phyloP scores from a whole-genome alignment of 35 echinoderm and acorn worm species.

The Apostichopus californicus region DNA sequence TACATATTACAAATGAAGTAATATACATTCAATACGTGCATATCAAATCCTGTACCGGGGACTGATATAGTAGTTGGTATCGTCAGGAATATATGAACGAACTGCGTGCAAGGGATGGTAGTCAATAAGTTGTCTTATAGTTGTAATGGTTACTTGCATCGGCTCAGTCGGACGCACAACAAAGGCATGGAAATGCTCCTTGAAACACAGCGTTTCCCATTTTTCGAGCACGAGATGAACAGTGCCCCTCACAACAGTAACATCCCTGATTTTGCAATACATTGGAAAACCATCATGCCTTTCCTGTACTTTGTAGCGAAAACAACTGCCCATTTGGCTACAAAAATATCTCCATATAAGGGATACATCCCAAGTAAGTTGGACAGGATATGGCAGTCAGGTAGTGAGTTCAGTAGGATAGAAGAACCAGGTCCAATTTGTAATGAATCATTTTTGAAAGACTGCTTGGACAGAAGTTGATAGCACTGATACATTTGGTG shows the following conservation, averaged over 20 bases:
- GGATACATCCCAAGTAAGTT: not conserved
- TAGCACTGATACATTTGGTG: constrained; percentile 55
- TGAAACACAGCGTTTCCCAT: constrained; percentile 1
- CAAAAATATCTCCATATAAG: constrained; percentile 11
- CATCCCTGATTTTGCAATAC: constrained; percentile 8
- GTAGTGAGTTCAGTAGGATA: constrained; percentile 14
- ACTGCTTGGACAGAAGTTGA: constrained; percentile 44
- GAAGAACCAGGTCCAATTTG: constrained; percentile 52
- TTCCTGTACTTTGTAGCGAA: not conserved
- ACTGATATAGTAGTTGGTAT: constrained; percentile 25
- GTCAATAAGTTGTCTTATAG: not conserved
- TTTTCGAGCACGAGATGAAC: constrained; percentile 35
- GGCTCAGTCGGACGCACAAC: not conserved
- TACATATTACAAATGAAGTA: too few relatives aligned
- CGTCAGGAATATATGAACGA: not conserved
- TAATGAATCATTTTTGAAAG: not conserved
- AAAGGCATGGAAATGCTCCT: constrained; percentile 29
- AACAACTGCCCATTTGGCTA: constrained; percentile 1
- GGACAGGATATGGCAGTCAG: constrained; percentile 12
- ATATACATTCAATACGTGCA: too few relatives aligned
- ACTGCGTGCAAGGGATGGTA: constrained; percentile 19
- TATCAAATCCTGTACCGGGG: constrained; percentile 23
- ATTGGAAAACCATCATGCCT: not conserved
- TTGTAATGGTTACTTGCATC: not conserved
- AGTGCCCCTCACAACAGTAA: constrained; percentile 11